Evolutionary conservation across 2,888 invertebrate genomes (phyloP).

Genomic region (Lithosia quadra): DNA sequence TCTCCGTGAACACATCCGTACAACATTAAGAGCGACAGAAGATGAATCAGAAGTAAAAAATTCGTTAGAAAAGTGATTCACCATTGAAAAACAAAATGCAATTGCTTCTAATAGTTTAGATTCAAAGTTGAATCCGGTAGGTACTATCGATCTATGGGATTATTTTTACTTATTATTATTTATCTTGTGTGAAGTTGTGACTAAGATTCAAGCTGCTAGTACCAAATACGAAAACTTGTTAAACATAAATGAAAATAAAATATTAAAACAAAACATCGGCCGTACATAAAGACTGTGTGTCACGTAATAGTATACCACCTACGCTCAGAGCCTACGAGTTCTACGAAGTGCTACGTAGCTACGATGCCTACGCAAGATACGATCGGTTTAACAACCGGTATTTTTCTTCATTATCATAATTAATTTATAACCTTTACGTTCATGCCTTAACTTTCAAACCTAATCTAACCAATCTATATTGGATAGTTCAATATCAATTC

Average conservation of each 20-base stretch:
- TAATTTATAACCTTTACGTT: too few species aligned
- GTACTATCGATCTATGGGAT: too few species aligned
- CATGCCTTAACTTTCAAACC: background rate
- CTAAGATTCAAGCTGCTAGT: background rate
- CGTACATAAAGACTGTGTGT: background rate
- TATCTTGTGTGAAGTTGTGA: background rate
- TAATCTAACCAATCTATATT: background rate
- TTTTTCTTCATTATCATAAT: background rate
- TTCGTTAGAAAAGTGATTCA: too few species aligned
- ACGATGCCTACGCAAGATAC: background rate
- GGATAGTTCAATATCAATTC: too few species aligned
- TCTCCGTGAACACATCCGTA: too few species aligned
- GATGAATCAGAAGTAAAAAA: too few species aligned
- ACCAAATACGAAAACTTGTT: background rate
- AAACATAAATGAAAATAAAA: background rate
- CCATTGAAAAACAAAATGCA: too few species aligned
- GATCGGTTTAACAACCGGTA: background rate
- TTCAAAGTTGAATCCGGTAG: too few species aligned
- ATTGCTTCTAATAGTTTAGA: too few species aligned
- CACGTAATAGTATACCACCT: background rate
- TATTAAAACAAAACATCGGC: background rate
- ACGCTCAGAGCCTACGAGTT: background rate
- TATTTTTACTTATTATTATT: too few species aligned
- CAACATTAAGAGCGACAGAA: too few species aligned
- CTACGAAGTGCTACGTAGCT: constrained; percentile 1